Evolutionary conservation across 1,140 invertebrate species (phyloP).

Genomic region (Drosophila ohnishii): DNA sequence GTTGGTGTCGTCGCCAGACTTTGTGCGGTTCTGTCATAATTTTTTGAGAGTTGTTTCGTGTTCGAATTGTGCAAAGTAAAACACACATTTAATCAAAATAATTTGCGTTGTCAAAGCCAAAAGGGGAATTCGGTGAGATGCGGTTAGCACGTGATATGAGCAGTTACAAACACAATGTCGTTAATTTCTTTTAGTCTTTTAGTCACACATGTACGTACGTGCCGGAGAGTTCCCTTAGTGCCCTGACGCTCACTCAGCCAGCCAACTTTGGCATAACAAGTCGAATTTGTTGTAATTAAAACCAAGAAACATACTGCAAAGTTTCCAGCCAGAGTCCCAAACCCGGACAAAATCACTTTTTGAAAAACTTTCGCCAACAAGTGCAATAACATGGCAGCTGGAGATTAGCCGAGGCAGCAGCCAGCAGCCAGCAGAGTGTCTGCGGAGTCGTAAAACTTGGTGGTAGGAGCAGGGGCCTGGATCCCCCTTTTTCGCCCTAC

Average conservation of each 20-base stretch:
- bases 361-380: constrained; percentile 77
- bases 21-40: constrained; percentile 73
- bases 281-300: constrained; percentile 80
- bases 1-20: constrained; percentile 50
- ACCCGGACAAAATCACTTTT: constrained; percentile 75
- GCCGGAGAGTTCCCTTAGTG: constrained; percentile 19
- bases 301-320: constrained; percentile 74
- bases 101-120: constrained; percentile 54
- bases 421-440: constrained; percentile 41
- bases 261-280: constrained; percentile 72
- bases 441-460: constrained; percentile 72
- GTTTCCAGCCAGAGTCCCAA: constrained; percentile 36
- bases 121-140: constrained; percentile 49
- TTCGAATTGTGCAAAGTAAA: constrained; percentile 77
- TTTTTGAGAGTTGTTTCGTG: constrained; percentile 59
- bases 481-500: constrained; percentile 13
- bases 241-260: neutral
- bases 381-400: constrained; percentile 80
- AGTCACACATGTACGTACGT: constrained; percentile 61
- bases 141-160: constrained; percentile 75
- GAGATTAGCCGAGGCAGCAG: constrained; percentile 73
- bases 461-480: constrained; percentile 1
- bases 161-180: constrained; percentile 70
- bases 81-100: constrained; percentile 63
- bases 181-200: constrained; percentile 77